Conservation (phyloP, 2,797 vertebrate genomes). For the Tragopan temminckii region DNA sequence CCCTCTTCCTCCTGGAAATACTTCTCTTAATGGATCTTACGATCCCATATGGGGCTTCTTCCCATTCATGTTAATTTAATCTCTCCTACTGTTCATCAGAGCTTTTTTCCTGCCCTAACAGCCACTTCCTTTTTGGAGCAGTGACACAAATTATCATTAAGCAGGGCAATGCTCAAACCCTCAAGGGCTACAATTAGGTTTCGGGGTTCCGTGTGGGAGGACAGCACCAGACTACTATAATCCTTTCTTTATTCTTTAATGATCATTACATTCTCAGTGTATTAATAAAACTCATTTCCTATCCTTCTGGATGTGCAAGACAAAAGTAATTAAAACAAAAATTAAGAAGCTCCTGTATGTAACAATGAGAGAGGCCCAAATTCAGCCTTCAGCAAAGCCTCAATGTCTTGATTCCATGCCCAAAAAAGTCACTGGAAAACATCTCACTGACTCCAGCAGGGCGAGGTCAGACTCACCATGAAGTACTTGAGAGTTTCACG, state of each 20-base stretch:
- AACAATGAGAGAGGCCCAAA: slow-evolving; percentile 16
- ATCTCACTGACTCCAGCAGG: not conserved
- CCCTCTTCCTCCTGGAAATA: slow-evolving; percentile 52
- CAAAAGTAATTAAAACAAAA: slow-evolving; percentile 65
- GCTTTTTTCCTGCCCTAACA: slow-evolving; percentile 55
- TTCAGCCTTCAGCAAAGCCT: slow-evolving; percentile 20
- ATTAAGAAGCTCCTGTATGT: slow-evolving; percentile 34
- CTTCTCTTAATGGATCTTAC: slow-evolving; percentile 14
- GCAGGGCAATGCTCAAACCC: slow-evolving; percentile 58
- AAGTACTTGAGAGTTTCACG: not conserved
- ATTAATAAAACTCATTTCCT: slow-evolving; percentile 68
- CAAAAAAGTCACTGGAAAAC: not conserved
- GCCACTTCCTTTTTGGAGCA: slow-evolving; percentile 59
- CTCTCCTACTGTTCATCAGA: slow-evolving; percentile 62
- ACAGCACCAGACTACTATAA: slow-evolving; percentile 57
- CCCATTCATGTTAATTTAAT: slow-evolving; percentile 66
- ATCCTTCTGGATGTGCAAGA: slow-evolving; percentile 56
- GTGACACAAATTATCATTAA: slow-evolving; percentile 71
- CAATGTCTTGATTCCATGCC: not conserved
- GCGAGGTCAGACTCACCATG: not conserved
- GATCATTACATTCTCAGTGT: slow-evolving; percentile 46
- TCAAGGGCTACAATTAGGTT: slow-evolving; percentile 71
- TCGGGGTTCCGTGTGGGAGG: slow-evolving; percentile 63
- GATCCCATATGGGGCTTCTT: slow-evolving; percentile 56
- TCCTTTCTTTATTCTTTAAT: slow-evolving; percentile 69